A percentile compares a stretch with the other conserved stretches of the same genome.
Conservation (phyloP, 2,113 vertebrate species). For the Platysteira castanea region DNA sequence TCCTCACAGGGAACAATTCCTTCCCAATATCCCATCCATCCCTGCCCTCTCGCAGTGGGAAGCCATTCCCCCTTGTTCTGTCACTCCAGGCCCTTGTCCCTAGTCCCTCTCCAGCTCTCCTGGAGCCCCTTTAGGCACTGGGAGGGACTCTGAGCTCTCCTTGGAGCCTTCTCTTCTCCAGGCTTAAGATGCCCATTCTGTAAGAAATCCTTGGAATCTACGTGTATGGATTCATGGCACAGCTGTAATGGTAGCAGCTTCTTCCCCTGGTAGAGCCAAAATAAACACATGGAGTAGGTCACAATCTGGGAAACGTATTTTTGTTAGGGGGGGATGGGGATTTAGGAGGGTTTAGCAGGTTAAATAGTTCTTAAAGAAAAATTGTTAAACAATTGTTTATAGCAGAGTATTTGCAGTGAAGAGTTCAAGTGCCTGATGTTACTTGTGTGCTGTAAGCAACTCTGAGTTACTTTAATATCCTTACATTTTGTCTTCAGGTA, state of each 20-base stretch:
- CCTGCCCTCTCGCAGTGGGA: background rate
- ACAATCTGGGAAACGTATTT: background rate
- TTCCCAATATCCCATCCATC: fast-evolving
- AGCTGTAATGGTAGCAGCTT: background rate
- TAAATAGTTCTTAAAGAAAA: background rate
- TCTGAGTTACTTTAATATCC: background rate
- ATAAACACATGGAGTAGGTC: fast-evolving
- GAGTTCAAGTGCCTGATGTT: background rate
- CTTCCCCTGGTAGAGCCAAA: background rate
- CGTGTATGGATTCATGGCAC: background rate
- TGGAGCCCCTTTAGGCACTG: background rate
- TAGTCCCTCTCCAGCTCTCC: background rate
- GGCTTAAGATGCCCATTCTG: background rate
- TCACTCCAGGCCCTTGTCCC: fast-evolving
- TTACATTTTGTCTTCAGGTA: background rate
- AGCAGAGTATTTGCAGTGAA: background rate
- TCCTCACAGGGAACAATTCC: fast-evolving
- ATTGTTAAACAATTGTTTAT: background rate
- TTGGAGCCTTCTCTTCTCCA: background rate
- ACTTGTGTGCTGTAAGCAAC: background rate
- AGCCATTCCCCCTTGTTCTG: background rate
- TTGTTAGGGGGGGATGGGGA: background rate
- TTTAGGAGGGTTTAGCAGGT: background rate
- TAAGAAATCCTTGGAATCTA: background rate
- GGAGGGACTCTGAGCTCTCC: fast-evolving